Evolutionary conservation across 2,797 vertebrate species (phyloP), one percentile per base, ranked within the genome.

Genomic region (Malurus splendens): DNA sequence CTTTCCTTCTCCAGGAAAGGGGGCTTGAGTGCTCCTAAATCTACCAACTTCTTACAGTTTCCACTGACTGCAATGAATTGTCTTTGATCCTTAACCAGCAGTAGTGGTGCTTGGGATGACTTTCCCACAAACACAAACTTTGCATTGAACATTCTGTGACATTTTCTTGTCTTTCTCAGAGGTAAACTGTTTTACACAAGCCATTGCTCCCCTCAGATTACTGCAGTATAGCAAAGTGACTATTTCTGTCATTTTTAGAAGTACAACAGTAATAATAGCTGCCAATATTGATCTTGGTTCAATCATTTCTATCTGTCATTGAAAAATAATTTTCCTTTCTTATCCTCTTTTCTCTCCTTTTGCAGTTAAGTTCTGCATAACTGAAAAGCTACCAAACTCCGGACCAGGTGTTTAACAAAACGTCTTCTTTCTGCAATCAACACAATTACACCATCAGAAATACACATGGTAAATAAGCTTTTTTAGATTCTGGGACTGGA

Each of bases 81-180:
- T 12, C 48, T 77, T 57, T 54, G 60, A 72, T n/a, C 5, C 16
- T 24, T 23, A 20, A 22, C 12, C 25, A 62, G 68, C 0, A 5
- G 30, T 36, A 38, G 23, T 1, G 1, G 23, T n/a, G 28, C 65
- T 55, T 52, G 23, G 44, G 39, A 39, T 44, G 17, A 57, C 15
- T 23, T 67, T 61, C 33, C 18, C 32, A 39, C 13, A 52, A 7
- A 17, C 2, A 8, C 2, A 8, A 47, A 39, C 6, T 57, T 65
- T 2, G 2, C 30, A 41, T 10, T 4, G 3, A 28, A 50, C 14
- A 55, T 22, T 64, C 1, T 16, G 2, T 18, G 44, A 33, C 5
- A 9, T 45, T 65, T 82, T 61, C 38, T 60, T 42, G 8, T 28
- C 70, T 86, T 68, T 82, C 41, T 52, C 33, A 62, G 32, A 27